Evolutionary conservation across 2,797 vertebrate species (phyloP).

Genomic region (Mormyrus proboscirostris): DNA sequence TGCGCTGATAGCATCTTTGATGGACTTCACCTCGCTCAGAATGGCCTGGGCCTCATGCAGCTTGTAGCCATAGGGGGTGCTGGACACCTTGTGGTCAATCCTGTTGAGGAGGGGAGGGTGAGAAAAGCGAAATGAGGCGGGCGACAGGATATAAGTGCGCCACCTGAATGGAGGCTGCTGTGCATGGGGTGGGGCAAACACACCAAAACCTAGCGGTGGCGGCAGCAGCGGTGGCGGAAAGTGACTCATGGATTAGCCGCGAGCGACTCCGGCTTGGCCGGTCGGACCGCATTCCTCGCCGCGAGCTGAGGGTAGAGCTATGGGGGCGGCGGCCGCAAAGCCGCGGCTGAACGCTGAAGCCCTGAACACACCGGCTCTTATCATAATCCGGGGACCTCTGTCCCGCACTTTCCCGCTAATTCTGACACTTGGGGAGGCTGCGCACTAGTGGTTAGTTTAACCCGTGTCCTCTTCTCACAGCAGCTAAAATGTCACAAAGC

Average conservation of each 20-base stretch:
- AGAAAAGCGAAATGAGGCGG: neutral
- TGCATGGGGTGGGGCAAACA: neutral
- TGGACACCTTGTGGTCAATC: constrained; percentile 91
- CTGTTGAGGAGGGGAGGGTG: constrained; percentile 45
- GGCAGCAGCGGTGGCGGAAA: neutral
- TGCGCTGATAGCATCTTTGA: constrained; percentile 85
- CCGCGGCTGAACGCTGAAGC: neutral
- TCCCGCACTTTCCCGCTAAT: neutral
- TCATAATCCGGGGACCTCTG: neutral
- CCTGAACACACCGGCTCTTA: neutral
- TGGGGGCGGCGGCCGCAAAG: neutral
- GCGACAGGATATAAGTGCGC: neutral
- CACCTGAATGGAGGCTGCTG: neutral
- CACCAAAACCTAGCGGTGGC: neutral
- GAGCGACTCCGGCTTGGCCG: neutral
- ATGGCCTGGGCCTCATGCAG: constrained; percentile 92
- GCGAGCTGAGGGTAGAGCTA: neutral
- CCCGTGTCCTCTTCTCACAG: neutral
- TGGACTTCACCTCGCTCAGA: constrained; percentile 85
- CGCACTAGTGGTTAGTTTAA: neutral
- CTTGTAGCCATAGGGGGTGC: constrained; percentile 75
- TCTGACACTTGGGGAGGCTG: neutral
- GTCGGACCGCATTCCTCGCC: neutral
- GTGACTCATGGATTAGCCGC: neutral
- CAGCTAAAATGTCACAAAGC: neutral